Conservation (phyloP, 2,797 vertebrate genomes). For the Macropus fuliginosus region DNA sequence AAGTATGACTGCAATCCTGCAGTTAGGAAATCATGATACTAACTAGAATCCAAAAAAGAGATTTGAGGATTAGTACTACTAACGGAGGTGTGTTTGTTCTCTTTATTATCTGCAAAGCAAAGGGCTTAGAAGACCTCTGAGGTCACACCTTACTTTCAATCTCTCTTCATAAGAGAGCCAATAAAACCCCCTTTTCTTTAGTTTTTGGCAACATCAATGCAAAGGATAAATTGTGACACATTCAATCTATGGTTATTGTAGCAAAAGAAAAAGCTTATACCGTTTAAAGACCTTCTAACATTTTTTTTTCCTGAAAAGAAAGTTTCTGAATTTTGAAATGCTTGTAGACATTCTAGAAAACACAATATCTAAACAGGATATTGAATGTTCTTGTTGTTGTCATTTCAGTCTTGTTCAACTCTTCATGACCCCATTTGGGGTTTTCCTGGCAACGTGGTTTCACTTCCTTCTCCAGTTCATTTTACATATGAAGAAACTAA, state of each 20-base stretch:
- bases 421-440: too few species aligned
- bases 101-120: not conserved
- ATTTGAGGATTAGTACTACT: not conserved
- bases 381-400: too few species aligned
- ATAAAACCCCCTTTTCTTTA: not conserved
- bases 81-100: not conserved
- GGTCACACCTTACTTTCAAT: not conserved
- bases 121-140: not conserved
- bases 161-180: not conserved
- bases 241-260: not conserved
- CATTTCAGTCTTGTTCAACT: too few species aligned
- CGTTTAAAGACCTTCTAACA: not conserved
- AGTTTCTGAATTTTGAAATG: not conserved
- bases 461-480: too few species aligned
- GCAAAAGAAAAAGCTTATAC: not conserved
- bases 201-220: not conserved
- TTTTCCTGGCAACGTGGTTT: too few species aligned
- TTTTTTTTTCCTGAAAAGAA: not conserved
- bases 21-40: not conserved
- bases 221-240: not conserved
- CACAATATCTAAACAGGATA: not conserved
- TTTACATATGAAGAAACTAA: too few species aligned
- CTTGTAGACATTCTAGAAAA: not conserved
- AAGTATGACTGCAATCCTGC: not conserved
- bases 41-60: not conserved